Base-by-base conservation (phyloP, 2,888 invertebrate species). In the Schrankia costaestrigalis region DNA sequence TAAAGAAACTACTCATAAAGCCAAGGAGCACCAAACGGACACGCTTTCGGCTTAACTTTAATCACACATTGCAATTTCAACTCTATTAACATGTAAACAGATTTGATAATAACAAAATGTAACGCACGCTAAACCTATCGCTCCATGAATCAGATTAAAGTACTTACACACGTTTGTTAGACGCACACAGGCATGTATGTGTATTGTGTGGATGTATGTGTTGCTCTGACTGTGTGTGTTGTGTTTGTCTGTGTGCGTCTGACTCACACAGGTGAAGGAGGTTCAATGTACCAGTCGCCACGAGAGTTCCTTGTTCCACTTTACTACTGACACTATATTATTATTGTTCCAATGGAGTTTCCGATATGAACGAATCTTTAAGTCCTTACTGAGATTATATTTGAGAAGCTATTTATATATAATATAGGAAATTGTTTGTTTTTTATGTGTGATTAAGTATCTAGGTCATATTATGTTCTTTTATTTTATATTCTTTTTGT, bases 241-340 rank as follows among this genome's bases (percentile, higher is more conserved):
- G 26, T 17, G 26, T 26, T 48, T 46, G 41, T 32, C 49, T 41
- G 43, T 36, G 36, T 38, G 58, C 60, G 58, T 62, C 62, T 56
- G 63, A 54, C 70, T 65, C 71, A 77, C 68, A 64, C 65, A 50
- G 45, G 45, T 19, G 24, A 11, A 49, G 65, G 78, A 78, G 81
- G 87, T 86, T 86, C 87, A 86, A 86, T 75, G 87, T 73, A 83
- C 87, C 78, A 83, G 74, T 78, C 77, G 71, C 79, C 77, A 82
- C 77, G 80, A 79, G 81, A 86, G 86, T 87, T 87, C 87, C 86
- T 87, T 86, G 86, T 87, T 87, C 86, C 78, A 87, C 86, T 86
- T 86, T 82, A 79, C 71, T 69, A 84, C 80, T 83, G 81, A 78
- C 80, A 83, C 80, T 80, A 78, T 81, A 78, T 82, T 86, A 84